These are phyloP conservation scores for Turritopsis rubra DNA, from an alignment of 30 jellyfish, hydroid and myxozoan species.

Conservation along the genomic window DNA sequence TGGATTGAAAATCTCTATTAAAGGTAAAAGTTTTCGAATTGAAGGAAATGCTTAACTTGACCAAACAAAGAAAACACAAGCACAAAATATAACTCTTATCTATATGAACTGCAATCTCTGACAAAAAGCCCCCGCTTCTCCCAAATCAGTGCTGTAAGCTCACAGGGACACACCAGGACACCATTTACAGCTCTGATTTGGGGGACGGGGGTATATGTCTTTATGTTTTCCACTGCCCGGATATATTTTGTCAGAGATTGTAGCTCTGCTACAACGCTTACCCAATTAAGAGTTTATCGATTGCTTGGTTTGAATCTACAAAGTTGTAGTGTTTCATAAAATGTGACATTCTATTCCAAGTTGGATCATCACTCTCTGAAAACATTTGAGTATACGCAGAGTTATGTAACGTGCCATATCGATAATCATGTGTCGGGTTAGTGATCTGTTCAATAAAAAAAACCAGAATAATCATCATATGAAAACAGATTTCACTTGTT, in stretches of 20 bases:
- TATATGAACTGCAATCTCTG: too few species aligned
- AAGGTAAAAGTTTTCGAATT: too few species aligned
- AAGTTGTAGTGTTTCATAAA: constrained; percentile 13
- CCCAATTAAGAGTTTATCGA: neutral
- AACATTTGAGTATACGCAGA: constrained; percentile 8
- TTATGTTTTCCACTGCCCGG: neutral
- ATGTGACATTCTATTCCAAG: constrained; percentile 10
- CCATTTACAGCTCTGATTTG: neutral
- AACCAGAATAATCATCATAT: neutral
- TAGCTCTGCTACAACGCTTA: neutral
- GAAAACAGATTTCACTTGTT: neutral
- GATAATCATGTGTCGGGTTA: neutral
- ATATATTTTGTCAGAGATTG: neutral
- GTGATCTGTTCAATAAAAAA: neutral
- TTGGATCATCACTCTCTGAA: constrained; percentile 8
- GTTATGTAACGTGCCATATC: neutral
- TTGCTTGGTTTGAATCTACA: neutral
- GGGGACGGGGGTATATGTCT: neutral
- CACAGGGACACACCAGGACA: too few species aligned
- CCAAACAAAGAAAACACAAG: too few species aligned
- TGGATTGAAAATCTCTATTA: too few species aligned
- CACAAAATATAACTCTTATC: too few species aligned
- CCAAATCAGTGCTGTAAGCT: too few species aligned
- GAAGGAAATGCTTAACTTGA: too few species aligned
- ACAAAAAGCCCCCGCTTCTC: too few species aligned